A percentile compares a stretch with the other conserved stretches of the same genome.
phyloP scores from a whole-genome alignment of 2,113 vertebrate genomes.

The Equus przewalskii region DNA sequence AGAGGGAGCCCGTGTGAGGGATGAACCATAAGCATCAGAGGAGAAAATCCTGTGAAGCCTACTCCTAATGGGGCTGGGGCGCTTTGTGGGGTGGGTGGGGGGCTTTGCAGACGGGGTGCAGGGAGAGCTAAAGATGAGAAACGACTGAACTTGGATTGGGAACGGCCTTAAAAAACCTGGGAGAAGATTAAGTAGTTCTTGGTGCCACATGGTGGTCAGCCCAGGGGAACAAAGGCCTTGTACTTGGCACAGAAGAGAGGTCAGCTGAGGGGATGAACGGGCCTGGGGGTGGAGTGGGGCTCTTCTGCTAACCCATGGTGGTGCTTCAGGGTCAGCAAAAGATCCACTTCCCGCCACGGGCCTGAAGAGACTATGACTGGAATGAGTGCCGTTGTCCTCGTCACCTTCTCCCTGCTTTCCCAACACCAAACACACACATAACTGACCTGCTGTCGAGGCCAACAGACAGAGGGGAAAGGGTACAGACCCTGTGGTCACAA shows the following conservation, averaged over 20 bases:
- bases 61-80: not conserved
- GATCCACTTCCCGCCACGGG: not conserved
- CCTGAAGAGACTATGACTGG: not conserved
- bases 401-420: not conserved
- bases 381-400: not conserved
- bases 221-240: not conserved
- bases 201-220: accelerated
- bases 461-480: not conserved
- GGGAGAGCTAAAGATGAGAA: not conserved
- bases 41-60: not conserved
- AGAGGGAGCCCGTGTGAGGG: not conserved
- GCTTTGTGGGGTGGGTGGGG: not conserved
- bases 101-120: not conserved
- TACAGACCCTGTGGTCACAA: not conserved
- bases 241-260: not conserved
- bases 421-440: not conserved
- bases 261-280: not conserved
- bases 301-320: not conserved
- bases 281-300: not conserved
- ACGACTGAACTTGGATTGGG: not conserved
- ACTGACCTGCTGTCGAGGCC: not conserved
- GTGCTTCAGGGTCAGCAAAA: not conserved
- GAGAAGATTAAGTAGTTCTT: not conserved
- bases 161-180: not conserved
- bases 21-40: not conserved